Percentiles rank a stretch among this genome's conserved stretches.
These are phyloP conservation scores for Sitophilus oryzae DNA, from an alignment of 1,140 invertebrate genomes.

Conservation along the genomic window DNA sequence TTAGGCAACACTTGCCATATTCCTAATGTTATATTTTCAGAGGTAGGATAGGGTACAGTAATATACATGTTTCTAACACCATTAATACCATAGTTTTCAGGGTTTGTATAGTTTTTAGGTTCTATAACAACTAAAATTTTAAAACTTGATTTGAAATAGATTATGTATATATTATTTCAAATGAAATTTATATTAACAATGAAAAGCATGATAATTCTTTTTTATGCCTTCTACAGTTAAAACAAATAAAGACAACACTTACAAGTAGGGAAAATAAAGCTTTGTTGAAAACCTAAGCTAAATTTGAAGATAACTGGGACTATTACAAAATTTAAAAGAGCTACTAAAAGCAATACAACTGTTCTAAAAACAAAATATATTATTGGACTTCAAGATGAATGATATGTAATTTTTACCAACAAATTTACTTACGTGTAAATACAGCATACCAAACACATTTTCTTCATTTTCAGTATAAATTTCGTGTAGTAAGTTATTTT, in stretches of 20 bases:
- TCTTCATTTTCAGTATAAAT: too few relatives aligned
- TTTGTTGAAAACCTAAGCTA: conserved; percentile 29
- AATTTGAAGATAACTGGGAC: conserved; percentile 33
- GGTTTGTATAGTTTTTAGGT: conserved; percentile 28
- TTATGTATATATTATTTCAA: neutral
- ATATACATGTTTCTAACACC: conserved; percentile 68
- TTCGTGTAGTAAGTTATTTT: too few relatives aligned
- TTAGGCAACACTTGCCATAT: conserved; percentile 50
- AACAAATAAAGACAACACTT: conserved; percentile 19
- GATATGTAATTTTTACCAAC: neutral
- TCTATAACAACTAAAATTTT: conserved; percentile 27
- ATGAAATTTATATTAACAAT: conserved; percentile 1
- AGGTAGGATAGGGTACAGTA: conserved; percentile 49
- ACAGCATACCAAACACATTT: conserved; percentile 3
- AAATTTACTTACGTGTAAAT: conserved; percentile 10
- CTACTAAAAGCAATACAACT: conserved; percentile 26
- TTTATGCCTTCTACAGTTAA: conserved; percentile 3
- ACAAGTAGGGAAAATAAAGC: conserved; percentile 32
- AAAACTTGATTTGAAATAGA: conserved; percentile 5
- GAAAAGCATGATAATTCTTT: conserved; percentile 16
- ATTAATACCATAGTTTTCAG: conserved; percentile 48
- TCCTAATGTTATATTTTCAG: conserved; percentile 49
- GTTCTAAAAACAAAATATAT: conserved; percentile 25
- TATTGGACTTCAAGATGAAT: neutral
- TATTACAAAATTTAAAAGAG: conserved; percentile 29